Evolutionary conservation across 2,888 invertebrate genomes (phyloP).

Genomic region (Parasteatoda lunata): DNA sequence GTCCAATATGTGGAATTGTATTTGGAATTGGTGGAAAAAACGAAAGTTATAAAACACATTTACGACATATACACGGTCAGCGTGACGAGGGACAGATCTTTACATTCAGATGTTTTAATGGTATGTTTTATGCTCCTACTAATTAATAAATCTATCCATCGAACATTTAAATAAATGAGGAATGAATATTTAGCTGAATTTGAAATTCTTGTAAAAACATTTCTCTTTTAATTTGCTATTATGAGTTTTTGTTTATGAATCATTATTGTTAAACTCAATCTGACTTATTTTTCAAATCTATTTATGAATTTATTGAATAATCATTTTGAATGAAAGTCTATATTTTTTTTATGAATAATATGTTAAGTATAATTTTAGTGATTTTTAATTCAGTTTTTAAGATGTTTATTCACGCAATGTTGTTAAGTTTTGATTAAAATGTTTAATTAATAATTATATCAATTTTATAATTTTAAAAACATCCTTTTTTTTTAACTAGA

Average conservation of each 20-base stretch:
- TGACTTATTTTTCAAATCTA: not conserved
- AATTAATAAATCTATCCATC: not conserved
- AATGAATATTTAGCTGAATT: not conserved
- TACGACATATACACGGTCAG: constrained; percentile 42
- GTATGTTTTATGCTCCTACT: constrained; percentile 15
- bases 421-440: too few species aligned
- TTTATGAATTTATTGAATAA: not conserved
- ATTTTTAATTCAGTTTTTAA: too few species aligned
- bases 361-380: too few species aligned
- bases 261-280: not conserved
- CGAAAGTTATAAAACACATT: constrained; percentile 42
- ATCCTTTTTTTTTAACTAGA: too few species aligned
- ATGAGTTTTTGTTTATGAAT: not conserved
- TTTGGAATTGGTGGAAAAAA: constrained; percentile 8
- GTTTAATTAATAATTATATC: too few species aligned
- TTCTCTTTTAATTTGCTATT: not conserved
- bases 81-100: constrained; percentile 33
- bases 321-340: not conserved
- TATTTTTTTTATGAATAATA: not conserved
- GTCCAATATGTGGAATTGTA: constrained; percentile 41
- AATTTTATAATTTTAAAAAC: too few species aligned
- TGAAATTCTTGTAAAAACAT: not conserved
- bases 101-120: constrained; percentile 47
- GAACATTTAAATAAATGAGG: not conserved
- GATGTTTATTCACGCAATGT: too few species aligned